Base-by-base conservation (phyloP, 2,888 invertebrate genomes). In the Scrobipalpa atriplicella region DNA sequence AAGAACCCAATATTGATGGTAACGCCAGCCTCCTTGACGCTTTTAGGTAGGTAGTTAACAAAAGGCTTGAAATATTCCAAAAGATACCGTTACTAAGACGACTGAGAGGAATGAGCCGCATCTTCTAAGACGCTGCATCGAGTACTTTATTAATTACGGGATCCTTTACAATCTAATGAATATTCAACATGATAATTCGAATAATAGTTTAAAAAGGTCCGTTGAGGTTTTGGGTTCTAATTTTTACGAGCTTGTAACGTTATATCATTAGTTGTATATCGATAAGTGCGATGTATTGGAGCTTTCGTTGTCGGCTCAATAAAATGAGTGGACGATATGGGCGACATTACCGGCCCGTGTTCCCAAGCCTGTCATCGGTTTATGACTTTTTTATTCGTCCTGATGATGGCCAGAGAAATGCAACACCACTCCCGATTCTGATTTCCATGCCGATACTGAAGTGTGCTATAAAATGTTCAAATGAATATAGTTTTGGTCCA, bases 331-430 rank as follows among this genome's bases (percentile, higher is more conserved):
- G 76, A 78, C 76, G 84, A 84, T 86, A 89, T 83, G 85, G 81
- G 82, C 85, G 82, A 84, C 84, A 84, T 86, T 84, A 84, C 86
- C 74, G 80, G 79, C 83, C 86, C 76, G 81, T 86, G 83, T 92
- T 92, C 91, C 89, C 92, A 90, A 87, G 89, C 89, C 78, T 85
- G 90, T 86, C 87, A 86, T 86, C 82, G 80, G 83, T 91, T 91
- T 91, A 92, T 88, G 85, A 86, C 90, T 87, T 90, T 92, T 91
- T 92, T 90, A 92, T 92, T 89, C 83, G 84, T 82, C 82, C 83
- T 85, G 84, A 85, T 85, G 84, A 85, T 88, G 82, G 82, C 80
- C 75, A 78, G 80, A 86, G 89, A 90, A 89, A 91, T 86, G 89
- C 88, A 89, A 89, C 80, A 89, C 87, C 86, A 85, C 82, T 84